Evolutionary conservation across 2,113 vertebrate species (phyloP), one percentile per base, ranked within the genome.

Genomic region (Telmatochromis sp.): DNA sequence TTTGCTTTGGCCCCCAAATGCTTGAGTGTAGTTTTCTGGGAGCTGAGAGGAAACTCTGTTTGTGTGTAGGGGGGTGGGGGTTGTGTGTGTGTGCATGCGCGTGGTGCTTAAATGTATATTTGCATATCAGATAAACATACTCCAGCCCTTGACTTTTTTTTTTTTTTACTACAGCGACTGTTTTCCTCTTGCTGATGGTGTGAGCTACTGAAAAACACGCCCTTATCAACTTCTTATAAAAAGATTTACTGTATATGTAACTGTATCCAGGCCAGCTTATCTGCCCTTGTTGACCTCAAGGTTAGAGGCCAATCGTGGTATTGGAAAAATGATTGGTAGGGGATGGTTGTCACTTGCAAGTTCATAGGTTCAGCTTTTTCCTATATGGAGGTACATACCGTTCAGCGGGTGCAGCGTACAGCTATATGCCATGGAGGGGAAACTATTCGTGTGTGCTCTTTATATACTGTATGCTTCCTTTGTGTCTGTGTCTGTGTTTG

Each of bases 341-440:
- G 35, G 7, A 80, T 35, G 31, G 53, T 65, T 87, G 58, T 63
- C 53, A 84, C 68, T 63, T 70, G 63, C n/a, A 54, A 55, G 92
- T 92, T 92, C 83, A 89, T 19, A 80, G 57, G 88, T 90, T 89
- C 86, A 91, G 70, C 80, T 75, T 92, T 91, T 92, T 88, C 92
- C 88, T 85, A 45, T 49, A 60, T 6, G 55, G 78, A 2, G 17
- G 23, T 58, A 83, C 81, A 54, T 63, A 87, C 47, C 63, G 47
- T 42, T 84, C 87, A 87, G 57, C 81, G 80, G 84, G 33, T 89
- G 80, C 85, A 68, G 57, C 28, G 7, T 79, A 68, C 78, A 79
- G 28, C 86, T 37, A 75, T 55, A 79, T 87, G 83, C 68, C 91
- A 81, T 6, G 31, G 63, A 79, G 86, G 40, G 89, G 83, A 88